These are phyloP conservation scores for Slavum lentiscoides DNA, from an alignment of 2,888 invertebrate species.

Conservation along the genomic window DNA sequence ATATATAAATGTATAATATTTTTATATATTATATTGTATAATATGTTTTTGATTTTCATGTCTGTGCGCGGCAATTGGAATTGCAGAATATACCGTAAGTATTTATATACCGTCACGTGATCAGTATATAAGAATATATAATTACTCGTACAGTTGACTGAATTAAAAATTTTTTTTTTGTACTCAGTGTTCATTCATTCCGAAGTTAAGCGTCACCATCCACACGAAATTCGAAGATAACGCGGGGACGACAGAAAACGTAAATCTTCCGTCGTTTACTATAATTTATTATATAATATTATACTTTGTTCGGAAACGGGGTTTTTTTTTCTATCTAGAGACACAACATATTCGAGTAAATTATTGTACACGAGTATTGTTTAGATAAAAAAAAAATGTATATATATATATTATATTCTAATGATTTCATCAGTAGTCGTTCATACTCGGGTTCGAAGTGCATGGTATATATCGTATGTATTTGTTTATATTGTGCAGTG, in stretches of 20 bases:
- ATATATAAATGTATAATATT: too few relatives aligned
- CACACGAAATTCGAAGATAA: slow-evolving; percentile 89
- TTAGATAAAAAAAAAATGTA: too few relatives aligned
- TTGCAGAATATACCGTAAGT: slow-evolving; percentile 54
- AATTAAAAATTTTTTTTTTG: slow-evolving; percentile 37
- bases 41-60: slow-evolving; percentile 43
- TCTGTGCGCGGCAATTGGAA: neutral
- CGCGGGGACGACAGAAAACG: slow-evolving; percentile 84
- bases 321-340: too few relatives aligned
- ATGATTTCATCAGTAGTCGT: too few relatives aligned
- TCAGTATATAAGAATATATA: neutral
- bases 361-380: too few relatives aligned
- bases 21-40: too few relatives aligned
- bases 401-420: too few relatives aligned
- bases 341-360: too few relatives aligned
- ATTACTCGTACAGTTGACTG: neutral
- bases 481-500: slow-evolving; percentile 65
- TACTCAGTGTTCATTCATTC: slow-evolving; percentile 67
- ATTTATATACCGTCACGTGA: slow-evolving; percentile 19
- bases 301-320: too few relatives aligned
- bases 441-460: too few relatives aligned
- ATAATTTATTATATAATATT: neutral
- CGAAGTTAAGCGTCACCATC: slow-evolving; percentile 62
- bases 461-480: neutral
- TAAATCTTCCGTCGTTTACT: slow-evolving; percentile 63